Base-by-base conservation (phyloP, 2,113 vertebrate genomes). In the Rallus limicola region DNA sequence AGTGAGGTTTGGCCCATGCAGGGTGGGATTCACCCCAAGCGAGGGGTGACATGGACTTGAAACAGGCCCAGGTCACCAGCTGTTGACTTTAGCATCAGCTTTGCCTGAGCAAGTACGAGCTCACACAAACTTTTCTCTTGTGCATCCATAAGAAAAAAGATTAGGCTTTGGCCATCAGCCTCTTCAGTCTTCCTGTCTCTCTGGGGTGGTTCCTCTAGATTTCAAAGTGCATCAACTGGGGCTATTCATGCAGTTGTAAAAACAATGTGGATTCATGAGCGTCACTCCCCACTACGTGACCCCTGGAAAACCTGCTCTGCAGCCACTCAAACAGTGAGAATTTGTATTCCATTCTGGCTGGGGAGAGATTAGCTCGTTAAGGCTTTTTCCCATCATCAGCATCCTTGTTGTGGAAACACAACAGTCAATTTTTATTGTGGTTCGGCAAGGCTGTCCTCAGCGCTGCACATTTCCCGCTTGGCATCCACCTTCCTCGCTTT, bases 211-310 rank as follows among this genome's bases (percentile, higher is more conserved):
- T 95, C 71, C 58, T 91, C 63, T 50, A 28, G 50, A 86, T 95
- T 94, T 93, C 76, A 78, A 96, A 93, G 64, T 5, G 0, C 67
- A 69, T 82, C 76, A 92, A 48, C 85, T 34, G 68, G n/a, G 59
- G 46, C 58, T 79, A 56, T 58, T 75, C 76, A 82, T 33, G 58
- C 90, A 79, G 64, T 90, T 86, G 86, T 94, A 81, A 93, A 97
- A 96, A 94, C 80, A 92, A 19, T 9, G 42, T 4, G 3, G 40
- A 69, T 96, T 92, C 84, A 92, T 78, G 79, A 88, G 82, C 83
- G 64, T 70, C 65, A 79, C 79, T 95, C 71, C 87, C 82, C 40
- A 52, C 5, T 18, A 94, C 68, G 79, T 84, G 86, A 97, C 92
- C 92, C 62, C 16, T 93, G 77, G 62, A 94, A 95, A 97, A 82